These are phyloP conservation scores for Gambusia yucatana DNA, from an alignment of 2,797 vertebrate species.

Conservation along the genomic window DNA sequence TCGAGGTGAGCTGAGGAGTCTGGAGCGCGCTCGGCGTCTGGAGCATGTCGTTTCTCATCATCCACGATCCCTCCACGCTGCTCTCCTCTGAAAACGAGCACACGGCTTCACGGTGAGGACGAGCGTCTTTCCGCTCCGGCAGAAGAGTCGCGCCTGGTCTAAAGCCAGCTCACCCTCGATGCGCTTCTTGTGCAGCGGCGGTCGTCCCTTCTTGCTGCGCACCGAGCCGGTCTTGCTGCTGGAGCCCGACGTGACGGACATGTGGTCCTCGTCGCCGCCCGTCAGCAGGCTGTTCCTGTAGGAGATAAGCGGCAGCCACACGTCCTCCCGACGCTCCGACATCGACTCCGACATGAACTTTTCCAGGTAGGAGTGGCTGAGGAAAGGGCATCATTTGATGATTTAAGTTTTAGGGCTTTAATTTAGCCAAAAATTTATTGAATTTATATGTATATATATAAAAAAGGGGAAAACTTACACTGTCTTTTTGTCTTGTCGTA, in stretches of 20 bases:
- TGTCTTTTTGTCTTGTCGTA: slow-evolving; percentile 99
- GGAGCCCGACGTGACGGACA: slow-evolving; percentile 94
- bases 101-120: neutral
- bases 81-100: slow-evolving; percentile 86
- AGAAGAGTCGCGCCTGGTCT: neutral
- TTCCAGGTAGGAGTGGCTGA: slow-evolving; percentile 95
- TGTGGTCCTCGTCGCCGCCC: slow-evolving; percentile 92
- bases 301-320: slow-evolving; percentile 98
- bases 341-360: slow-evolving; percentile 98
- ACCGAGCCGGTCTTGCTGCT: slow-evolving; percentile 95
- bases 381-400: slow-evolving; percentile 11
- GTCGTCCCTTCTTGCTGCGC: slow-evolving; percentile 96
- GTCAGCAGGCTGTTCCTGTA: slow-evolving; percentile 98
- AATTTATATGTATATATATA: neutral
- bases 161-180: slow-evolving; percentile 77
- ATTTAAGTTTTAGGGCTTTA: neutral
- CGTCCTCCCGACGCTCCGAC: slow-evolving; percentile 97
- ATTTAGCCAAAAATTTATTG: neutral
- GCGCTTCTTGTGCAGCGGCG: slow-evolving; percentile 93
- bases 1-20: slow-evolving; percentile 95
- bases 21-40: slow-evolving; percentile 93
- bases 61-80: slow-evolving; percentile 92
- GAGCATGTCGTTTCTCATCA: slow-evolving; percentile 93
- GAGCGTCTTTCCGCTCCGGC: neutral
- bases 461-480: slow-evolving; percentile 86